A percentile compares a stretch with the other conserved stretches of the same genome.
phyloP scores from a whole-genome alignment of 1,140 invertebrate species.

The Globodera ellingtonae region DNA sequence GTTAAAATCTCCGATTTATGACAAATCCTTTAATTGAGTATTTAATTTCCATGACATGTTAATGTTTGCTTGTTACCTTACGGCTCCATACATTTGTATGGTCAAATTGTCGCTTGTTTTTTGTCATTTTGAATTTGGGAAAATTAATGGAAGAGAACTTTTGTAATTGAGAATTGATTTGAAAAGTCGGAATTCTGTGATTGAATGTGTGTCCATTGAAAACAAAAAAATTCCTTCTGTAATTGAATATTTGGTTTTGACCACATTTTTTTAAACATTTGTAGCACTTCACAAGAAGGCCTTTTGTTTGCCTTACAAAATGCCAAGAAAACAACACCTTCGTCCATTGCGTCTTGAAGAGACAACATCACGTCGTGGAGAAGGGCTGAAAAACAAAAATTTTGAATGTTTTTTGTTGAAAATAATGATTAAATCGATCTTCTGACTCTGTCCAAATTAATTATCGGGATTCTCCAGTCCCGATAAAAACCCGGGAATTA shows the following conservation, averaged over 20 bases:
- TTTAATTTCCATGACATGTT: too few species aligned
- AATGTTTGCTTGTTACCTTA: not conserved
- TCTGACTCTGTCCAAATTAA: too few species aligned
- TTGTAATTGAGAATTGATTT: slow-evolving; percentile 5
- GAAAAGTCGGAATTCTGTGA: not conserved
- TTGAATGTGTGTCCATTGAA: too few species aligned
- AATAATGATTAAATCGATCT: not conserved
- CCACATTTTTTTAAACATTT: not conserved
- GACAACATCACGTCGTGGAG: slow-evolving; percentile 20
- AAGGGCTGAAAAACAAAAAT: slow-evolving; percentile 20
- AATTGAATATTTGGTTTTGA: slow-evolving; percentile 6
- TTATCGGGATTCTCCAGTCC: too few species aligned
- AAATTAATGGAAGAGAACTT: not conserved
- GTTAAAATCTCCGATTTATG: too few species aligned
- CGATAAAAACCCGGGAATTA: too few species aligned
- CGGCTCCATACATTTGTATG: not conserved
- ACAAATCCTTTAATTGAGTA: too few species aligned
- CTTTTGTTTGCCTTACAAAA: slow-evolving; percentile 8
- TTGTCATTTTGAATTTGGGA: not conserved
- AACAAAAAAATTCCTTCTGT: not conserved
- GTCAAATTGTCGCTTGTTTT: not conserved
- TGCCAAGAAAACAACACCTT: slow-evolving; percentile 1
- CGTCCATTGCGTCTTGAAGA: slow-evolving; percentile 14
- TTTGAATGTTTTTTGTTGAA: not conserved
- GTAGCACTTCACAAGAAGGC: slow-evolving; percentile 1